Conservation (phyloP, 2,797 vertebrate species). For the Schizopygopsis pylzovi region DNA sequence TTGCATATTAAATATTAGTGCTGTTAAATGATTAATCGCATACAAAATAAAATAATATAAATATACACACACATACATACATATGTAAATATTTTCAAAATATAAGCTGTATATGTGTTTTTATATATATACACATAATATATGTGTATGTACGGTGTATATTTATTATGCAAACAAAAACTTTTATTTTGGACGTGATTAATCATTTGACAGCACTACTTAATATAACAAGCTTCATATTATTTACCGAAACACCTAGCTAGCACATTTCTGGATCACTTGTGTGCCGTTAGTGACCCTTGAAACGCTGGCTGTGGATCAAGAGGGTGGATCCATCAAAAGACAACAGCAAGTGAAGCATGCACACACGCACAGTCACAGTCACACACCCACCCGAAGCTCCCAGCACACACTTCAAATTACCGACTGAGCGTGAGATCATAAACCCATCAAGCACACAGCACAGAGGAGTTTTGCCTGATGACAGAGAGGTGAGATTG, state of each 20-base stretch:
- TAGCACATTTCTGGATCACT: not conserved
- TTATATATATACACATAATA: no score
- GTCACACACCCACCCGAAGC: not conserved
- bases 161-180: no score
- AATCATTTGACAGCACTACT: no score
- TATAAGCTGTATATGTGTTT: no score
- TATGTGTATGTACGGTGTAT: no score
- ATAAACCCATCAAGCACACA: not conserved
- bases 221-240: not conserved
- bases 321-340: constrained; percentile 26
- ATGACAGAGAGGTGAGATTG: constrained; percentile 18
- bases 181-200: no score
- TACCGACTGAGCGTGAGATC: not conserved
- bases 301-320: constrained; percentile 7
- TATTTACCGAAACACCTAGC: not conserved
- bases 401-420: constrained; percentile 15
- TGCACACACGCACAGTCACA: constrained; percentile 31
- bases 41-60: no score
- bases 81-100: no score
- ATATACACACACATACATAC: no score
- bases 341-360: constrained; percentile 38
- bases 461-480: not conserved
- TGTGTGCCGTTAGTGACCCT: not conserved
- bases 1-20: no score
- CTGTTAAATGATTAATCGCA: no score